A percentile compares a stretch with the other conserved stretches of the same genome.
These are phyloP conservation scores for Parotia lawesii DNA, from an alignment of 2,113 vertebrate genomes.

Conservation along the genomic window DNA sequence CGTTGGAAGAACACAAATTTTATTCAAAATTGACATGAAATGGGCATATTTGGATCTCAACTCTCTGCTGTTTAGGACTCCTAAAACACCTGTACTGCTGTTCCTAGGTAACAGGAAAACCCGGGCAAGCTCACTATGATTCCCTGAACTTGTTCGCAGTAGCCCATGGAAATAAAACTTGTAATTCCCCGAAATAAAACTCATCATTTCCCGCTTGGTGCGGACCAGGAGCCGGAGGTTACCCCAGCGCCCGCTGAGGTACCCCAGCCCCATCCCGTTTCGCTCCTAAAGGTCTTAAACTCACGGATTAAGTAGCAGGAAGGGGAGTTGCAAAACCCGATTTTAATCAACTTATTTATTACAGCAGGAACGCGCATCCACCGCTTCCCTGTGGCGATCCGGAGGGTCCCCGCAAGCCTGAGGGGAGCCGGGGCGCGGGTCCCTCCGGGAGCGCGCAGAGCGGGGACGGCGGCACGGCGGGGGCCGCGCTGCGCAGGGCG, in stretches of 20 bases:
- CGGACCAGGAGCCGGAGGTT: background rate
- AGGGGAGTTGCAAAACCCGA: accelerated
- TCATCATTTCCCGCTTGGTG: accelerated
- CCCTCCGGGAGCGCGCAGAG: background rate
- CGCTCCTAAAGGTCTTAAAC: background rate
- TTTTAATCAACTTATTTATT: background rate
- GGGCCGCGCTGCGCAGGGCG: background rate
- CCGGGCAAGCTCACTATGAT: accelerated
- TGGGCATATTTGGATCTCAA: accelerated
- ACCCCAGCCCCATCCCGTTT: background rate
- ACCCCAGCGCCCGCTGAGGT: background rate
- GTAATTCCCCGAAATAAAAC: accelerated
- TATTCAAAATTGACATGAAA: accelerated
- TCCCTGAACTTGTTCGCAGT: accelerated
- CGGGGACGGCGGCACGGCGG: too few species aligned
- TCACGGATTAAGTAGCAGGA: accelerated
- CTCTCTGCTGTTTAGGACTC: background rate
- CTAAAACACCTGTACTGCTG: background rate
- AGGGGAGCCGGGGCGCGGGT: background rate
- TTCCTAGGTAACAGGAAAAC: background rate
- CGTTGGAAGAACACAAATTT: background rate
- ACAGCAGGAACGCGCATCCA: background rate
- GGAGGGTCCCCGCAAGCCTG: background rate
- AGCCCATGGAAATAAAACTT: background rate
- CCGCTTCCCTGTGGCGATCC: background rate